Conservation (phyloP, 92 coral and sea anemone genomes). For the Heteractis magnifica region DNA sequence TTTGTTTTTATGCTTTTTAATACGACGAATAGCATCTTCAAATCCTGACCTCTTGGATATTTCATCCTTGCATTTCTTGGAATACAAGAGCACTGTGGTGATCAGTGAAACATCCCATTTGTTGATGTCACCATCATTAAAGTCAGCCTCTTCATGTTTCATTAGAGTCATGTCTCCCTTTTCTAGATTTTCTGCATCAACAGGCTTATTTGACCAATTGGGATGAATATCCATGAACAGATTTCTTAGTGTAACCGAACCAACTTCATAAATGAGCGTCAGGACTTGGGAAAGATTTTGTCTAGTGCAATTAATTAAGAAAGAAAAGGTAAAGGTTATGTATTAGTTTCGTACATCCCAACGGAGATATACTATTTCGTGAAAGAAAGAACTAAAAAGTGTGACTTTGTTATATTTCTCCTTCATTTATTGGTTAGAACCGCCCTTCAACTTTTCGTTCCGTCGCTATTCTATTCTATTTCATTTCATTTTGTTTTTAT, state of each 20-base stretch:
- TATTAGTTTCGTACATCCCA: too few species aligned
- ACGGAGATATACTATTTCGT: too few species aligned
- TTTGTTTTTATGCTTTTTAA: constrained; percentile 62
- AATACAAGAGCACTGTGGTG: constrained; percentile 60
- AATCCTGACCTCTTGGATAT: constrained; percentile 42
- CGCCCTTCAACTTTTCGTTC: too few species aligned
- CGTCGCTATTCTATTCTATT: too few species aligned
- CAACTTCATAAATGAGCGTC: constrained; percentile 63
- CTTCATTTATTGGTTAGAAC: too few species aligned
- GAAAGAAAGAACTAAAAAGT: too few species aligned
- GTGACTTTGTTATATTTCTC: too few species aligned
- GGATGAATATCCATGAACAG: constrained; percentile 74
- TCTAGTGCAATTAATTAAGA: constrained; percentile 11
- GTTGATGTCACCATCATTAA: constrained; percentile 65
- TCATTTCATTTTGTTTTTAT: too few species aligned
- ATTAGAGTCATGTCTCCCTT: constrained; percentile 52
- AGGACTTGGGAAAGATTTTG: constrained; percentile 57
- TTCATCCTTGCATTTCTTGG: constrained; percentile 56
- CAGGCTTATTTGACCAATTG: constrained; percentile 70
- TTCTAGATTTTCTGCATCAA: constrained; percentile 66
- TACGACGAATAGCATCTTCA: constrained; percentile 47
- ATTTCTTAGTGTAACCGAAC: constrained; percentile 61
- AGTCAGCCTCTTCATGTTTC: constrained; percentile 43
- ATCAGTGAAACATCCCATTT: constrained; percentile 87
- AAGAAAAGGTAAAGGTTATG: too few species aligned